A percentile compares a stretch with the other conserved stretches of the same genome.
phyloP scores from a whole-genome alignment of 2,888 invertebrate genomes.

The Eupithecia centaureata region DNA sequence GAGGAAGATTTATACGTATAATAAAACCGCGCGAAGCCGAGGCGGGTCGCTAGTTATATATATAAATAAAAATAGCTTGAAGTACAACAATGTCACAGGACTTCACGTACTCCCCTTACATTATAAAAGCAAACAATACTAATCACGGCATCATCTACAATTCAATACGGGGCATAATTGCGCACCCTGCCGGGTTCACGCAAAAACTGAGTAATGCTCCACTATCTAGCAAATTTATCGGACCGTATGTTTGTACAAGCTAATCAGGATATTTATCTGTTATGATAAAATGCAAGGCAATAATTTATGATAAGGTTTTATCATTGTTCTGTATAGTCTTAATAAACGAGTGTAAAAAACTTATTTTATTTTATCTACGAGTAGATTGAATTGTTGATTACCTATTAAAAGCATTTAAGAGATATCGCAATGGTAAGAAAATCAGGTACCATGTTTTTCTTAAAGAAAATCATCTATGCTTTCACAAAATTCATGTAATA shows the following conservation, averaged over 20 bases:
- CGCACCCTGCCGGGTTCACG: slow-evolving; percentile 54
- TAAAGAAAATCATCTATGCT: not conserved
- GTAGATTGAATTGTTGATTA: too few species aligned
- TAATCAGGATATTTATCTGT: not conserved
- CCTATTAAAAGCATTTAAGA: not conserved
- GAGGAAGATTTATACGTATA: too few species aligned
- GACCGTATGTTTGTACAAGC: slow-evolving; percentile 20
- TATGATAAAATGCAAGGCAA: not conserved
- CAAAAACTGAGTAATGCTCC: slow-evolving; percentile 54
- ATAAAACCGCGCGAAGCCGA: too few species aligned
- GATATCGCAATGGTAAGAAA: not conserved
- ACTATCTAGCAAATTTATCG: slow-evolving; percentile 1
- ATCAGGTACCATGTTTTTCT: too few species aligned
- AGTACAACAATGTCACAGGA: slow-evolving; percentile 1
- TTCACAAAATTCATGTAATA: not conserved
- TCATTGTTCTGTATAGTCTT: not conserved
- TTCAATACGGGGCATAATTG: slow-evolving; percentile 56
- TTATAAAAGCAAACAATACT: slow-evolving; percentile 53
- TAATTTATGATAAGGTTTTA: not conserved
- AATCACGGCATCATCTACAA: slow-evolving; percentile 54
- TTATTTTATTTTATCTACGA: too few species aligned
- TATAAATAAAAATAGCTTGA: too few species aligned
- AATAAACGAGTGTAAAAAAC: not conserved
- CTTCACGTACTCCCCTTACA: slow-evolving; percentile 20
- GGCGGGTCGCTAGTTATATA: too few species aligned